A percentile compares a stretch with the other conserved stretches of the same genome.
Evolutionary conservation across 2,797 vertebrate species (phyloP).

Genomic region (Danio choprae): DNA sequence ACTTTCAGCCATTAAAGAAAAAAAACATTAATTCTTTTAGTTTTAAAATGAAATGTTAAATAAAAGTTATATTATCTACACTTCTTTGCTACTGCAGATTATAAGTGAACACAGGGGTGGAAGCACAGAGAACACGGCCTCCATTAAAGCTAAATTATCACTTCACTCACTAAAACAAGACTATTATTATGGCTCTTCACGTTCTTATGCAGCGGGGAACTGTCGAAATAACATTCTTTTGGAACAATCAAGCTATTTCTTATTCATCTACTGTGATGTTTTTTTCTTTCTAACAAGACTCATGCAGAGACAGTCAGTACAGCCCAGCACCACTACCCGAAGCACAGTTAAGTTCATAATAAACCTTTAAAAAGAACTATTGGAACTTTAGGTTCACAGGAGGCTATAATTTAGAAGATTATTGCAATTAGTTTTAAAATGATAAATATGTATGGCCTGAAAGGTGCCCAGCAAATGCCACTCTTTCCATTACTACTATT

Average conservation of each 20-base stretch:
- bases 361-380: background rate
- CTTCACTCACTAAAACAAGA: slow-evolving; percentile 52
- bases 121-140: slow-evolving; percentile 53
- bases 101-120: slow-evolving; percentile 4
- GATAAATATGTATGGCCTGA: background rate
- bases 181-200: slow-evolving; percentile 57
- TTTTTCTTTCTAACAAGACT: slow-evolving; percentile 36
- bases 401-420: background rate
- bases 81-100: background rate
- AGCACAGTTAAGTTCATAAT: background rate
- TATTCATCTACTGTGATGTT: slow-evolving; percentile 26
- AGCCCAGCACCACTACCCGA: background rate
- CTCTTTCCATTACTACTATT: background rate
- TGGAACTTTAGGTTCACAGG: background rate
- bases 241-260: slow-evolving; percentile 52
- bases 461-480: background rate
- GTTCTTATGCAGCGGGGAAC: slow-evolving; percentile 50
- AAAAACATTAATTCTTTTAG: slow-evolving; percentile 7
- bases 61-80: slow-evolving; percentile 29
- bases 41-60: slow-evolving; percentile 16
- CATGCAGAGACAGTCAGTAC: slow-evolving; percentile 8
- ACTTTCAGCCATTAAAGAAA: slow-evolving; percentile 4
- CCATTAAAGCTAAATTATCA: slow-evolving; percentile 62
- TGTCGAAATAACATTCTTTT: slow-evolving; percentile 57
- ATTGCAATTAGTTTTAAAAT: background rate